A percentile compares a stretch with the other conserved stretches of the same genome.
Conservation (phyloP, 2,797 vertebrate genomes). For the Zenarchopterus dispar region DNA sequence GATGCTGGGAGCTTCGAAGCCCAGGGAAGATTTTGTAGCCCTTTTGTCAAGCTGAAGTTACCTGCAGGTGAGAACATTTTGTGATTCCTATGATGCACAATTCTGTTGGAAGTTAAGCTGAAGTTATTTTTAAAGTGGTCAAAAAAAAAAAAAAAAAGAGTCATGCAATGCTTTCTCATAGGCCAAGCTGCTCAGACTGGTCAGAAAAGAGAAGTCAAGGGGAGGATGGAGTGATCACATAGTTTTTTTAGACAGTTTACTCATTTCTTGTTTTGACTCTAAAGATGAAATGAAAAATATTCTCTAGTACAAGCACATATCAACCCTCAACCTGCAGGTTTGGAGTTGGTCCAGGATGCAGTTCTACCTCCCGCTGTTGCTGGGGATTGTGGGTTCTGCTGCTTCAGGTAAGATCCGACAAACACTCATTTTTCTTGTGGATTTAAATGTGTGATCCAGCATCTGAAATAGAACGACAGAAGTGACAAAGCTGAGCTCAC, state of each 20-base stretch:
- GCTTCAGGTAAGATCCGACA: slow-evolving; percentile 61
- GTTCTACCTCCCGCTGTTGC: slow-evolving; percentile 61
- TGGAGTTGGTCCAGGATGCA: slow-evolving; percentile 71
- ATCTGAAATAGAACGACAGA: slow-evolving; percentile 1
- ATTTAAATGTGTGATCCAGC: not conserved
- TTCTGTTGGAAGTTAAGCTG: not conserved
- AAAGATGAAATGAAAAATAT: slow-evolving; percentile 28
- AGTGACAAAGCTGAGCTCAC: not conserved
- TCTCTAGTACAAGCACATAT: slow-evolving; percentile 6
- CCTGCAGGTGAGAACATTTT: slow-evolving; percentile 54
- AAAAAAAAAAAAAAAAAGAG: too few relatives aligned
- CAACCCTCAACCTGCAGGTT: slow-evolving; percentile 37
- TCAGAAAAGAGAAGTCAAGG: slow-evolving; percentile 52
- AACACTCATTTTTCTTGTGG: not conserved
- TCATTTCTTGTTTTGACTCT: slow-evolving; percentile 26
- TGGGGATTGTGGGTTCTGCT: slow-evolving; percentile 61
- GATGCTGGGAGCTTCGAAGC: slow-evolving; percentile 54
- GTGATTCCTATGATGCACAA: not conserved
- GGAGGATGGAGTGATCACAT: slow-evolving; percentile 12
- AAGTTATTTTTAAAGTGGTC: not conserved
- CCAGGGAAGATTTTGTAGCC: slow-evolving; percentile 20
- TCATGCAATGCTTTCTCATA: not conserved
- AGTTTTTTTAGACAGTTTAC: slow-evolving; percentile 29
- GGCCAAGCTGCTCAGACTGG: not conserved
- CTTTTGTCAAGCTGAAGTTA: slow-evolving; percentile 31